Base-by-base conservation (phyloP, 2,888 invertebrate species). In the Cotesia congregata region DNA sequence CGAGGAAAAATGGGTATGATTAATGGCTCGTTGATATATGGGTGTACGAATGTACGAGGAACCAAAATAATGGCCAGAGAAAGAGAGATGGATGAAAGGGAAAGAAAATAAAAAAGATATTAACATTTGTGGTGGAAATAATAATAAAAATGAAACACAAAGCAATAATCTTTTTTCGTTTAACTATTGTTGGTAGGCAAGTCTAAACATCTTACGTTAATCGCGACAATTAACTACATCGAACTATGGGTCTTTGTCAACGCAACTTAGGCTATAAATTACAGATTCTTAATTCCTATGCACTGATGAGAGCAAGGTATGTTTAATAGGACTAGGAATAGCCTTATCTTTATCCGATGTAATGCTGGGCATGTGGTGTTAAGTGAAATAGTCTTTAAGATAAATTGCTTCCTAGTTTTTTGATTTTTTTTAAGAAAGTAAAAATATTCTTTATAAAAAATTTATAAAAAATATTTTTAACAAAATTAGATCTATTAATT, bases 151-250 rank as follows among this genome's bases (percentile, higher is more conserved):
- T 17, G 50, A 17, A 20, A 69, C n/a, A 40, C n/a, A 9, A 69
- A 40, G 15, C 38, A 6, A 67, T 15, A 6, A 67, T 7, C 50
- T 20, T 17, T 70, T 60, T 70, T 30, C 60, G 12, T 12, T 20
- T n/a, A n/a, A n/a, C 59, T 60, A 17, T n/a, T 67, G 59, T 76
- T 76, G 75, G 69, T 71, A 76, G 67, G 67, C 61, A 60, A 72
- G 61, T 72, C 68, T 72, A 72, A 77, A 78, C 77, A 79, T 77
- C 77, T 80, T 75, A 76, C 78, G 77, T 80, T 80, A 78, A 78
- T 80, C 78, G 78, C 80, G 76, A 81, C 79, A 79, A 79, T 80
- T 80, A 79, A 50, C 50, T 50, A 80, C 78, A 80, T 80, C 79
- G 78, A 79, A 76, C 76, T 76, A 76, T 75, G 76, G 76, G 73